Conservation (phyloP, 2,888 invertebrate species). For the Tenthredo notha region DNA sequence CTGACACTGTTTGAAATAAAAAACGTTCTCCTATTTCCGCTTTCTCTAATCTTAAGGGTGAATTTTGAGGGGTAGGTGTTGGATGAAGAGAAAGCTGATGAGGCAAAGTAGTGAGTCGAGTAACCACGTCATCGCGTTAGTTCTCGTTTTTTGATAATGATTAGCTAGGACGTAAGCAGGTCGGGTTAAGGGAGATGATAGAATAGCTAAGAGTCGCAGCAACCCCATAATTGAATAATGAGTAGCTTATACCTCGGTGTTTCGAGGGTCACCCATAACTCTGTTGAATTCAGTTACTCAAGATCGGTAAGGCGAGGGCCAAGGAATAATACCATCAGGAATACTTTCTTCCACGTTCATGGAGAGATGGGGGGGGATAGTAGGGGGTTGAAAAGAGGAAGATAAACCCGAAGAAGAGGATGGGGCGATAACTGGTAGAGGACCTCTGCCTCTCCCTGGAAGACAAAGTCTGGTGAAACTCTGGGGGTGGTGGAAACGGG, state of each 20-base stretch:
- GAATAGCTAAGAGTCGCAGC: neutral
- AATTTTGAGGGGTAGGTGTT: too few species aligned
- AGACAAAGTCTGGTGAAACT: conserved; percentile 47
- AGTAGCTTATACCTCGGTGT: conserved; percentile 52
- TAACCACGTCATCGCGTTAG: neutral
- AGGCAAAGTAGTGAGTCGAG: neutral
- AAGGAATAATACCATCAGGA: conserved; percentile 59
- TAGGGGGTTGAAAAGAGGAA: conserved; percentile 26
- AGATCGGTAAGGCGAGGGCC: conserved; percentile 27
- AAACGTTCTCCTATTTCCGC: neutral
- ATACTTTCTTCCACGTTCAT: conserved; percentile 58
- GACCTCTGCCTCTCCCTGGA: conserved; percentile 52
- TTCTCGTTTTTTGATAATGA: conserved; percentile 31
- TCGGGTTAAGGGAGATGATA: neutral
- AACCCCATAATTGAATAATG: conserved; percentile 46
- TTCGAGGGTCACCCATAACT: conserved; percentile 53
- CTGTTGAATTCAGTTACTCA: conserved; percentile 27
- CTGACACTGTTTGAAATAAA: too few species aligned
- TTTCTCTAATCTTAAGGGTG: neutral
- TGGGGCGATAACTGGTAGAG: conserved; percentile 12
- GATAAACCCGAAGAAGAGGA: conserved; percentile 54
- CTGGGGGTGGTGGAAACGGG: conserved; percentile 55
- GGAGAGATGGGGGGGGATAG: neutral
- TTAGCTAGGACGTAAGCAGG: neutral
- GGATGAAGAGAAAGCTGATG: neutral